Conservation (phyloP, 2,113 vertebrate genomes). For the Cercocebus atys region DNA sequence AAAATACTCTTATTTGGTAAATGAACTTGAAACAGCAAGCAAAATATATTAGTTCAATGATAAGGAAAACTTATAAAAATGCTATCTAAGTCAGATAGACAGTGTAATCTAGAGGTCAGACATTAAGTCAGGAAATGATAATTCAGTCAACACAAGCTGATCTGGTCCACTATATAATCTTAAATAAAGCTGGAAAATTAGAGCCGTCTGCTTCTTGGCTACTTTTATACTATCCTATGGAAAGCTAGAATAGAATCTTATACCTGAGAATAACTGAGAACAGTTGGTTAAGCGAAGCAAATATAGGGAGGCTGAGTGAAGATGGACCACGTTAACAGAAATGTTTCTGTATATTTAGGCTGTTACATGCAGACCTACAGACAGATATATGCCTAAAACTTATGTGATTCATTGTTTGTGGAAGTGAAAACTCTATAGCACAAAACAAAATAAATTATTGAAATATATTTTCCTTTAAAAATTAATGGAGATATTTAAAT, state of each 20-base stretch:
- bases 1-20: not conserved
- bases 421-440: not conserved
- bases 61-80: not conserved
- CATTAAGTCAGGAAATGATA: not conserved
- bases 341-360: not conserved
- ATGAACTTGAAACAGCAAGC: not conserved
- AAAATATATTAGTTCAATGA: not conserved
- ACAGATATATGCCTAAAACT: not conserved
- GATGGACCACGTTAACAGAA: not conserved
- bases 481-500: not conserved
- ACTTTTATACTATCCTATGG: not conserved
- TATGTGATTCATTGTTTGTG: not conserved
- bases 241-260: not conserved
- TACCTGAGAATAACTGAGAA: not conserved
- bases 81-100: not conserved
- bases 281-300: not conserved
- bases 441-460: not conserved
- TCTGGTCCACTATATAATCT: not conserved
- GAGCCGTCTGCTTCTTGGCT: not conserved
- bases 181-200: conserved; percentile 23
- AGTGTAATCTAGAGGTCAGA: not conserved
- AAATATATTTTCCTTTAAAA: not conserved
- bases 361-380: not conserved
- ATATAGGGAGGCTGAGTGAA: not conserved
- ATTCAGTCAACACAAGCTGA: not conserved